A percentile compares a stretch with the other conserved stretches of the same genome.
These are phyloP conservation scores for Actenoides lindsayi DNA, from an alignment of 2,113 vertebrate species.

Conservation along the genomic window DNA sequence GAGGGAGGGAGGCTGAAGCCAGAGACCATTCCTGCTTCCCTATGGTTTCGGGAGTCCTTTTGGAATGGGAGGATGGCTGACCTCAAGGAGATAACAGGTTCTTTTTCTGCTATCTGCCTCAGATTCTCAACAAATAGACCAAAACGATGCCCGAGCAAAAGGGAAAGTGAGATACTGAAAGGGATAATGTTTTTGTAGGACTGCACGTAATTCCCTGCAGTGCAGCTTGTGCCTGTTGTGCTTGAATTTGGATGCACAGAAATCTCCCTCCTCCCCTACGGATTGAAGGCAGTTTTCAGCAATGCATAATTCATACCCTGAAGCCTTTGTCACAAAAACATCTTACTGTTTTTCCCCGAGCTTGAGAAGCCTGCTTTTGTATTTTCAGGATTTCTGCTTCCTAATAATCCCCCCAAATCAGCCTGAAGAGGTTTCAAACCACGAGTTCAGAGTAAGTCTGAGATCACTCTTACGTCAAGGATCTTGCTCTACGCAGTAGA, in stretches of 20 bases:
- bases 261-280: constrained; percentile 1
- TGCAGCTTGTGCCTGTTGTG: not conserved
- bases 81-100: not conserved
- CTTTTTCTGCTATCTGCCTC: not conserved
- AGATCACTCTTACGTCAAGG: not conserved
- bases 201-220: not conserved
- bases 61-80: not conserved
- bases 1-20: not conserved
- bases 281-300: not conserved
- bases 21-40: not conserved
- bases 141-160: not conserved
- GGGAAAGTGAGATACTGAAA: not conserved
- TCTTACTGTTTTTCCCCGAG: not conserved
- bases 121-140: not conserved
- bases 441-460: not conserved
- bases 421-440: constrained; percentile 25
- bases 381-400: constrained; percentile 37
- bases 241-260: not conserved
- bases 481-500: not conserved
- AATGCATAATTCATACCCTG: constrained; percentile 46
- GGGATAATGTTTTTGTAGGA: not conserved
- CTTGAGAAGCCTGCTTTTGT: constrained; percentile 6
- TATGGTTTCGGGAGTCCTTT: not conserved
- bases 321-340: constrained; percentile 45
- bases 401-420: not conserved